phyloP scores from a whole-genome alignment of 2,797 vertebrate species.

The Ambastaia sidthimunki region DNA sequence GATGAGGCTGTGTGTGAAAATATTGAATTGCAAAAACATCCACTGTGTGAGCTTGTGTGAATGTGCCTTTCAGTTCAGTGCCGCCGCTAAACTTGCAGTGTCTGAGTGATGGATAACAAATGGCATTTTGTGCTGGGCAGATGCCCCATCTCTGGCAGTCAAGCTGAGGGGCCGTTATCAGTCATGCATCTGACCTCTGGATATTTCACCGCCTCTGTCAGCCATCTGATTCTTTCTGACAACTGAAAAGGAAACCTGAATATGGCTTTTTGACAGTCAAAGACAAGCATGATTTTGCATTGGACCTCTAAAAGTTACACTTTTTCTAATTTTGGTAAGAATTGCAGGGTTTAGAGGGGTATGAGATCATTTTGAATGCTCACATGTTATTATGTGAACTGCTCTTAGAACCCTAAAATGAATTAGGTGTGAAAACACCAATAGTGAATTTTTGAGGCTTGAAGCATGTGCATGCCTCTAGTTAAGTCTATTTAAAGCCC shows the following conservation, averaged over 20 bases:
- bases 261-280: conserved; percentile 38
- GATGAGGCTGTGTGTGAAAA: conserved; percentile 96
- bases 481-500: conserved; percentile 10
- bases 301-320: too few relatives aligned
- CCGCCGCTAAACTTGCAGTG: conserved; percentile 73
- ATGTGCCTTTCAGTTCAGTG: conserved; percentile 88
- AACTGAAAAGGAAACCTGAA: conserved; percentile 36
- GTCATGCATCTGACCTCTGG: conserved; percentile 48
- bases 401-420: too few relatives aligned
- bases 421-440: too few relatives aligned
- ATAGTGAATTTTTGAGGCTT: background rate
- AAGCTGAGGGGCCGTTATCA: conserved; percentile 50
- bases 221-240: conserved; percentile 21
- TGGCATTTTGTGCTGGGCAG: conserved; percentile 82
- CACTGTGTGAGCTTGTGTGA: conserved; percentile 87
- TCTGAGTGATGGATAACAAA: conserved; percentile 95
- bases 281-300: background rate
- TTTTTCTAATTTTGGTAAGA: too few relatives aligned
- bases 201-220: conserved; percentile 54
- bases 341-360: background rate
- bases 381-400: too few relatives aligned
- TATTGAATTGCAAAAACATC: conserved; percentile 99
- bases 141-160: conserved; percentile 66
- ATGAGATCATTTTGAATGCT: too few relatives aligned
- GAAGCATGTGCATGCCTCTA: background rate